Base-by-base conservation (phyloP, 2,888 invertebrate species). In the Holacanthella duospinosa region DNA sequence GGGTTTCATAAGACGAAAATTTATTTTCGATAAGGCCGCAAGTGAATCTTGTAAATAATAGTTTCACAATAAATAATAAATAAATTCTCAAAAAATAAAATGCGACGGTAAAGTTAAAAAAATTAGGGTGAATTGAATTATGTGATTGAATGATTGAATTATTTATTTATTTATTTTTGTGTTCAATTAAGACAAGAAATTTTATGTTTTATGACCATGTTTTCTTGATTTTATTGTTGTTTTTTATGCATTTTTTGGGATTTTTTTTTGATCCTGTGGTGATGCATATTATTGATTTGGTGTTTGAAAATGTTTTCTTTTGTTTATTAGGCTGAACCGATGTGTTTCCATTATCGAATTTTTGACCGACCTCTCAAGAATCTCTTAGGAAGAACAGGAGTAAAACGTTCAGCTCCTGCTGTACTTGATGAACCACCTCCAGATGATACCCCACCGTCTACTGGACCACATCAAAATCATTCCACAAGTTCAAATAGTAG, bases 261-360 rank as follows among this genome's bases (percentile, higher is more conserved):
- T 12, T 12, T 43, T 9, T 9, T 16, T 16, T 43, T 12, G 43
- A 12, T 43, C 43, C 53, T 53, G 19, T 53, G 19, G n/a, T n/a
- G 24, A n/a, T 26, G 24, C 4, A 55, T 21, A 9, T 43, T 43
- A 43, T 43, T 43, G 43, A 12, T 43, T 43, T 43, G 43, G 12
- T 43, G 43, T n/a, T 43, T 43, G 43, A 43, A 43, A 55, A 29
- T 27, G 26, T 27, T 55, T 27, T 55, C 6, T 55, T 25, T 27
- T 36, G 9, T 29, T 59, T 60, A 43, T 4, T 48, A 73, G 71
- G 66, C 70, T 57, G 70, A 70, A 29, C 73, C 73, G 12, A 73
- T 73, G 72, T 66, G 68, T 58, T 70, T 73, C 67, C 72, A 73
- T 55, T 73, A 73, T 63, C 67, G 70, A 21, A 73, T 73, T 61